Evolutionary conservation across 2,113 vertebrate species (phyloP).

Genomic region (Madoqua kirkii): DNA sequence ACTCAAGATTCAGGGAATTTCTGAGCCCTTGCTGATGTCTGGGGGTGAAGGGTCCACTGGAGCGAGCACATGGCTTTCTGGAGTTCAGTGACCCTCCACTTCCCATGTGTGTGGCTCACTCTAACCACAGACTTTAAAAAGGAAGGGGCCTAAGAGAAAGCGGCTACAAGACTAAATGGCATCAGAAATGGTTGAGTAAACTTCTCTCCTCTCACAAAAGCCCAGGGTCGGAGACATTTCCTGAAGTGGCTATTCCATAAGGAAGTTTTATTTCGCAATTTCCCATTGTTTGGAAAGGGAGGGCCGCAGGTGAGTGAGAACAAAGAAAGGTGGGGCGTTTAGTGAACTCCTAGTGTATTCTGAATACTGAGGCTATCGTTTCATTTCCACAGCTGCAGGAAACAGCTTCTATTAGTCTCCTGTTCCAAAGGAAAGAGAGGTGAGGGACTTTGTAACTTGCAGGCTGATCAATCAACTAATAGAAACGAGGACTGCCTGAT

Average conservation of each 20-base stretch:
- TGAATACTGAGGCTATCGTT: neutral
- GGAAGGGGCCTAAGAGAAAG: neutral
- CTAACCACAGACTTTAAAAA: neutral
- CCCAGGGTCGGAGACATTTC: neutral
- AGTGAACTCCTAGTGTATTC: fast-evolving
- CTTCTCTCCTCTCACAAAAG: neutral
- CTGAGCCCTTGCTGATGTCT: neutral
- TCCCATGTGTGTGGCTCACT: neutral
- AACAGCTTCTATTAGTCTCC: neutral
- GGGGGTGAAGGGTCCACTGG: neutral
- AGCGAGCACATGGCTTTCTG: neutral
- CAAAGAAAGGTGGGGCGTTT: neutral
- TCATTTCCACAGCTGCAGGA: neutral
- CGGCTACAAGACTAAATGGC: neutral
- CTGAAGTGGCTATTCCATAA: neutral
- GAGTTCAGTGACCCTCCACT: neutral
- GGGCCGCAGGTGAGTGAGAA: neutral
- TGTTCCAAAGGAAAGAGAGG: neutral
- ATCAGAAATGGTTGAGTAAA: neutral
- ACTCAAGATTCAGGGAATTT: neutral
- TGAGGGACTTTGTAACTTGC: neutral
- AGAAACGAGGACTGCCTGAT: neutral
- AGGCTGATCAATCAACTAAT: neutral
- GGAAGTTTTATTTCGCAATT: neutral
- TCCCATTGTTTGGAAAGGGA: neutral